These are phyloP conservation scores for Leptopilina clavipes DNA, from an alignment of 1,140 invertebrate species.

Conservation along the genomic window DNA sequence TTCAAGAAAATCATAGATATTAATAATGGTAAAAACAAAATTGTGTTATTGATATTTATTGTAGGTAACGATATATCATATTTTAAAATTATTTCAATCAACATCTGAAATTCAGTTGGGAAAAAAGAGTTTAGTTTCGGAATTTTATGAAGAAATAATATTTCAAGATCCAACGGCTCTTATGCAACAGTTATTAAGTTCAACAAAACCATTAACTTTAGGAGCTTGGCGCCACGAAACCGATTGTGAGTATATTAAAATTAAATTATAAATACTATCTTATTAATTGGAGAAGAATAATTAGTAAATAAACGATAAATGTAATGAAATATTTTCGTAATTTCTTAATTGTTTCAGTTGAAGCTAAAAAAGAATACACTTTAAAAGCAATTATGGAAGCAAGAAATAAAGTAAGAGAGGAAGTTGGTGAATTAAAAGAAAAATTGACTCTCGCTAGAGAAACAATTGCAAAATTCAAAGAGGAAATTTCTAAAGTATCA, in stretches of 20 bases:
- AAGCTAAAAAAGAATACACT: constrained; percentile 91
- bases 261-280: background rate
- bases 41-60: constrained; percentile 55
- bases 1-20: background rate
- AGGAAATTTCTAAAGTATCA: constrained; percentile 84
- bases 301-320: constrained; percentile 36
- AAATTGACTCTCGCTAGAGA: constrained; percentile 92
- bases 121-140: constrained; percentile 90
- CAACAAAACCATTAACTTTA: constrained; percentile 83
- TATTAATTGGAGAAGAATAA: no score
- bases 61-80: constrained; percentile 96
- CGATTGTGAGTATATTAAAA: constrained; percentile 84
- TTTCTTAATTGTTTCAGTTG: constrained; percentile 90
- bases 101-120: constrained; percentile 80
- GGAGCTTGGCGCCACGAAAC: constrained; percentile 90
- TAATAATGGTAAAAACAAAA: constrained; percentile 9
- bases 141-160: constrained; percentile 98
- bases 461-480: constrained; percentile 91
- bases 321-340: constrained; percentile 47
- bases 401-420: constrained; percentile 87
- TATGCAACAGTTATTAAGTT: constrained; percentile 92
- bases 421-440: constrained; percentile 91
- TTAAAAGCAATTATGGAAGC: constrained; percentile 86
- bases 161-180: constrained; percentile 96
- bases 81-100: constrained; percentile 95